Base-by-base conservation (phyloP, 92 coral and sea anemone genomes). In the Siderastrea radians region DNA sequence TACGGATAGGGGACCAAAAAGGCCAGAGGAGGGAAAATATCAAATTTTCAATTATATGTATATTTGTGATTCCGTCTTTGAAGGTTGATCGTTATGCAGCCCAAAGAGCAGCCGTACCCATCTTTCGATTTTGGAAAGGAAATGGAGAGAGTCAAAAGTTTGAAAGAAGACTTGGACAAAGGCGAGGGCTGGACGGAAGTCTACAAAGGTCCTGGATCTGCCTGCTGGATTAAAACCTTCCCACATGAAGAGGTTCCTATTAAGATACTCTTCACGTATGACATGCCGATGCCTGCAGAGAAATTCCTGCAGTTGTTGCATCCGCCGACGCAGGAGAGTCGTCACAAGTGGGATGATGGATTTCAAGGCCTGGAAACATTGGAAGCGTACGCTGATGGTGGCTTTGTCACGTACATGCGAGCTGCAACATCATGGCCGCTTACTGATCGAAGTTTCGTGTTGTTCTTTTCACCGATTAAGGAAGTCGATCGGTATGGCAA, bases 301-400 rank as follows among this genome's bases (percentile, higher is more conserved):
- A 60, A 53, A 45, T 78, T 70, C 10, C 6, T 72, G 53, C 52
- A 87, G 54, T 50, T 87, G 82, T 2, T 66, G n/a, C 46, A 72
- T 46, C 91, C 88, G 2, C 43, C 57, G 13, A 72, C 64, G 38
- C 26, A 17, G 65, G 87, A 87, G 11, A n/a, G 46, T 50, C 80
- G 91, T 9, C 44, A 9, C 2, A 60, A 81, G 64, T 87, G 91
- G 91, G 91, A 87, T 75, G 57, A 81, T 5, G 82, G 12, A 7
- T 87, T 81, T 8, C 19, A 11, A 1, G 91, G 58, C 75, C 19
- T 54, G 43, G 81, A 87, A 14, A 26, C 63, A 7, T 49, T 87
- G 72, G 88, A 61, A 14, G n/a, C 64, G 16, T 59, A 59, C n/a
- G 64, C 64, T 10, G 64, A 59, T 59, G 64, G 64, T 4, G 64